A percentile compares a stretch with the other conserved stretches of the same genome.
phyloP scores from a whole-genome alignment of 2,797 vertebrate genomes.

The Philypnodon macrostomus region DNA sequence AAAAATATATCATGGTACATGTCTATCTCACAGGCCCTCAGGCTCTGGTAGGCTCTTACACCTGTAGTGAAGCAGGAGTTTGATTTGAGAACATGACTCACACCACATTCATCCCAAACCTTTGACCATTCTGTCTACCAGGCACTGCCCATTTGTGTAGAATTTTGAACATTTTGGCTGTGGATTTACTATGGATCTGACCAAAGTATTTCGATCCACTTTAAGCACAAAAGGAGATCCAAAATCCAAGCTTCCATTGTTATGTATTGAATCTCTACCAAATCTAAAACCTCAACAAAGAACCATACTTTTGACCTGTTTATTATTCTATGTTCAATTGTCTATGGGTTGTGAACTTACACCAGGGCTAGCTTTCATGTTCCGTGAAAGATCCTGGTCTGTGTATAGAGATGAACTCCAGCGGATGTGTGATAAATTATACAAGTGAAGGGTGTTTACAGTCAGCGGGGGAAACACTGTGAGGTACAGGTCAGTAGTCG shows the following conservation, averaged over 20 bases:
- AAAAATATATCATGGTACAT: too few relatives aligned
- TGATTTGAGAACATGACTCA: too few relatives aligned
- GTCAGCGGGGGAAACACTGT: constrained; percentile 40
- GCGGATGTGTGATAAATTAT: constrained; percentile 62
- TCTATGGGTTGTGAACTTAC: constrained; percentile 7
- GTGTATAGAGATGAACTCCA: constrained; percentile 51
- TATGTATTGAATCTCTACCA: background rate
- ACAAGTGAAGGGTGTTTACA: constrained; percentile 68
- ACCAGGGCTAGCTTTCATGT: constrained; percentile 10
- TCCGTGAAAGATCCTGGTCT: constrained; percentile 31
- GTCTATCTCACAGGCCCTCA: too few relatives aligned
- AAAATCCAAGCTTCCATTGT: background rate
- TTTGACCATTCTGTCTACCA: too few relatives aligned
- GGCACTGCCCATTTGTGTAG: too few relatives aligned
- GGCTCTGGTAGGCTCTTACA: too few relatives aligned
- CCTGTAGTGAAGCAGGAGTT: too few relatives aligned
- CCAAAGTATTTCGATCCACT: too few relatives aligned
- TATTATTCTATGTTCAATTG: background rate
- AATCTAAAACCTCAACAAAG: background rate
- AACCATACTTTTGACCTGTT: background rate
- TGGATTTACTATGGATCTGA: too few relatives aligned
- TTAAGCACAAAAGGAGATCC: constrained; percentile 1
- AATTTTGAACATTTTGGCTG: too few relatives aligned
- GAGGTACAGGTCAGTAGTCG: constrained; percentile 63
- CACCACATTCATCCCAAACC: too few relatives aligned